Base-by-base conservation (phyloP, 1,140 invertebrate genomes). In the Yoshiicerus persimilis region DNA sequence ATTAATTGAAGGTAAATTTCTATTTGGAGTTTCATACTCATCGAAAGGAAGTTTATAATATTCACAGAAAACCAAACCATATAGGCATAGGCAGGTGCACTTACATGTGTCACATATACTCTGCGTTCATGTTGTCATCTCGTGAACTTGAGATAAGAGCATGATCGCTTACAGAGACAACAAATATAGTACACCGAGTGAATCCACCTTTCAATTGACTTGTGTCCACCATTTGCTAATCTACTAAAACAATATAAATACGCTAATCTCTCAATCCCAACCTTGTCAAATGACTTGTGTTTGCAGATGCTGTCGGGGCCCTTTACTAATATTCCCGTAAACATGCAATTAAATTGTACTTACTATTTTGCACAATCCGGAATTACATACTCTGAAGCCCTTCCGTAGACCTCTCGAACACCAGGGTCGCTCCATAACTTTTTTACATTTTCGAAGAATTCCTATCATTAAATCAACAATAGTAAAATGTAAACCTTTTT, bases 371-470 rank as follows among this genome's bases (percentile, higher is more conserved):
- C 94, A 89, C 93, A 94, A 91, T 95, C 94, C 62, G 94, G 93
- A 84, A 94, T 90, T 90, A 93, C 92, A 90, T 93, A 94, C 90
- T 94, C 93, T 88, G 93, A 92, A 5, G 93, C 93, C 88, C 93
- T 90, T 25, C 91, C 88, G 89, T 92, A 94, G 87, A 93, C 93
- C 86, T 93, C 91, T 90, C 93, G 92, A 4, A 95, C 92, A 4
- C 94, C 94, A 6, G 88, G n/a, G 92, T 96, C 95, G 13, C 92
- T 92, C 95, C 95, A 96, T 1, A 95, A 89, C 1, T 90, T 91
- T 90, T 94, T 92, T 0, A 95, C 94, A 91, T 95, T 93, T 87
- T 95, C 94, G 91, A 94, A 96, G 92, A 96, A 96, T 91, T 95
- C 95, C 95, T 96, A 90, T n/a, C 5, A 92, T 92, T 62, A n/a